Evolutionary conservation across 2,113 vertebrate genomes (phyloP).

Genomic region (human): GRCh38 chrX:3339501-3340000

Average conservation of each 20-base stretch:
- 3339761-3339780: background rate
- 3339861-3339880: background rate
- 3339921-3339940: background rate
- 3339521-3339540: too few relatives aligned
- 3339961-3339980: background rate
- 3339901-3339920: rapidly evolving
- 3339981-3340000: background rate
- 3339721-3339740: background rate
- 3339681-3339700: too few relatives aligned
- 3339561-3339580: too few relatives aligned
- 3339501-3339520: too few relatives aligned
- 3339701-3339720: background rate
- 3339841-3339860: rapidly evolving
- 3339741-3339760: background rate
- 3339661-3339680: too few relatives aligned
- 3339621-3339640: too few relatives aligned
- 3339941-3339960: rapidly evolving
- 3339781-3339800: rapidly evolving
- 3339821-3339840: rapidly evolving
- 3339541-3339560: too few relatives aligned
- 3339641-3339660: too few relatives aligned
- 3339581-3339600: background rate
- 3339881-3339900: rapidly evolving
- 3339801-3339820: rapidly evolving
- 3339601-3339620: too few relatives aligned